Evolutionary conservation across 92 coral and sea anemone species (phyloP).

Genomic region (Muricea muricata): DNA sequence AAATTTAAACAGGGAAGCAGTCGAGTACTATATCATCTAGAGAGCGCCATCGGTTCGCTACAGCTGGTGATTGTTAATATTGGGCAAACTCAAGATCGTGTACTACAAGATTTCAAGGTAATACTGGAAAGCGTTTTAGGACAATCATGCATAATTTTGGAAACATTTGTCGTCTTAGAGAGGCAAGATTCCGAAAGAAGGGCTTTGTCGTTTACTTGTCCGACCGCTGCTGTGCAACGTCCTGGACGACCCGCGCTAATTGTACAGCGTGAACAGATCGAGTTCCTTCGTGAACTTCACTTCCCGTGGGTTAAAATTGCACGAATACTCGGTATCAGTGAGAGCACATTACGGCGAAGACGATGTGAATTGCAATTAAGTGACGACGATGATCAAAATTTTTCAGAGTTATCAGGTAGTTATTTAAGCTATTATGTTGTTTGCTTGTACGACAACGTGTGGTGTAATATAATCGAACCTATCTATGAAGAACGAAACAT

Average conservation of each 20-base stretch:
- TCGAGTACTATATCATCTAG: not conserved
- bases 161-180: not conserved
- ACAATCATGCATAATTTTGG: not conserved
- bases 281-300: constrained; percentile 57
- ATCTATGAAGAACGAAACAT: not conserved
- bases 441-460: too few species aligned
- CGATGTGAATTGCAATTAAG: constrained; percentile 42
- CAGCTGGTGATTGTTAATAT: not conserved
- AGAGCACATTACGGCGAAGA: constrained; percentile 55
- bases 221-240: not conserved
- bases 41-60: constrained; percentile 7
- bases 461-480: not conserved
- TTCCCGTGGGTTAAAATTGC: constrained; percentile 56
- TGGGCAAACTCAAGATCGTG: not conserved
- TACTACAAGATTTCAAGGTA: not conserved
- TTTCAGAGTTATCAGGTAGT: constrained; percentile 27
- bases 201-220: not conserved
- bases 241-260: constrained; percentile 29
- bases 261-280: constrained; percentile 58
- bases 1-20: not conserved
- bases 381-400: constrained; percentile 28
- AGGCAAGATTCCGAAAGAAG: not conserved
- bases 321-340: constrained; percentile 54
- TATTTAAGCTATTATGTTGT: too few species aligned
- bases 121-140: not conserved